phyloP scores from a whole-genome alignment of 2,113 vertebrate species.

The Nesoenas mayeri region DNA sequence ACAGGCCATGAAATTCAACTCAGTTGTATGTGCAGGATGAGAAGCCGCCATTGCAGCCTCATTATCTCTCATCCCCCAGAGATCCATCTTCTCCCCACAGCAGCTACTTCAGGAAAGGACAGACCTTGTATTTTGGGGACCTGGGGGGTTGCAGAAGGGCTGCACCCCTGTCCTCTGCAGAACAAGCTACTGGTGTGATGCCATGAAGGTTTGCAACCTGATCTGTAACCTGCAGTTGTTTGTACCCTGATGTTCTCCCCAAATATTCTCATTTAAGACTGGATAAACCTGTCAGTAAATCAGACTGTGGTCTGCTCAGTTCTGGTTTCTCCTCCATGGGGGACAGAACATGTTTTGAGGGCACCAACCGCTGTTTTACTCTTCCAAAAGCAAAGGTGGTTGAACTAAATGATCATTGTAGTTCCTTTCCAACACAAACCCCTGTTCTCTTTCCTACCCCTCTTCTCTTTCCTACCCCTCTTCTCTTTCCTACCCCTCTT shows the following conservation, averaged over 20 bases:
- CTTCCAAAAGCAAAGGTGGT: neutral
- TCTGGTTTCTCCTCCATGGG: neutral
- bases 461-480: too few species aligned
- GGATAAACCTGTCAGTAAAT: neutral
- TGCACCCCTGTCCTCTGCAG: neutral
- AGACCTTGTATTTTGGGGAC: rapidly evolving
- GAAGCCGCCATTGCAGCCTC: neutral
- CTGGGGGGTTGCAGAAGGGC: neutral
- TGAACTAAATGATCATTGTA: too few species aligned
- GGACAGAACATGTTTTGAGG: neutral
- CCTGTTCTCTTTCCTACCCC: too few species aligned
- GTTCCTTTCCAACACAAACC: too few species aligned
- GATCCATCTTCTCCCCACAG: neutral
- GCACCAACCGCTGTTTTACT: neutral
- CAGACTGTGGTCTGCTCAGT: neutral
- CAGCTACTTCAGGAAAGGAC: neutral
- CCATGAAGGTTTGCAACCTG: neutral
- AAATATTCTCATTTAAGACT: neutral
- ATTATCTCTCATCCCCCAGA: rapidly evolving
- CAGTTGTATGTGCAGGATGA: neutral
- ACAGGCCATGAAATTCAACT: rapidly evolving
- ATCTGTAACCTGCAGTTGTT: too few species aligned
- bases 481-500: too few species aligned
- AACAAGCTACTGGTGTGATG: rapidly evolving
- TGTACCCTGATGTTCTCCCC: neutral